Evolutionary conservation across 64 coral and sea anemone genomes (phyloP), one percentile per base, ranked within the genome.

Genomic region (Acropora tenuis): DNA sequence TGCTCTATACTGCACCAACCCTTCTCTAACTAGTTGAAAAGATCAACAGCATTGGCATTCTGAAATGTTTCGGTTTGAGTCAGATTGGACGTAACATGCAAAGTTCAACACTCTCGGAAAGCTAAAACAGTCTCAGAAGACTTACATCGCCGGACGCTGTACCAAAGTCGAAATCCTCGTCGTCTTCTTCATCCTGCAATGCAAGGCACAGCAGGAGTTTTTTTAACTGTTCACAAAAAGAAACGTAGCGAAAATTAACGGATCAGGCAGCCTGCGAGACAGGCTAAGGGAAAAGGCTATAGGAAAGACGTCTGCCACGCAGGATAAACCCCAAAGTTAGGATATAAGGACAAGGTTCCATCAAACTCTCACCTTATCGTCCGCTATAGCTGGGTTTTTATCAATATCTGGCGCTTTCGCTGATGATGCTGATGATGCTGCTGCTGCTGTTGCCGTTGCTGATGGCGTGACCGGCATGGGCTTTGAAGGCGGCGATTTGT

Each of bases 201-300:
- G 85, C 85, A 92, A 92, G 78, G 91, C 59, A 87, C 91, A 92
- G 58, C 91, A 92, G 91, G 82, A 92, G 55, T 92, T 92, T 92
- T 92, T 92, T 85, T 46, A 78, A 86, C 60, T 90, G 74, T 53
- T 81, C 69, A 80, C 15, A 44, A 90, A 82, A 53, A 90, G 45
- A 90, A 81, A 90, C 43, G 78, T 18, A 90, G 42, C 13, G 75
- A 43, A 61, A 18, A 68, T 44, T 69, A 79, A 73, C 88, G 17
- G 78, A 72, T 69, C 20, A 41, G 17, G 30, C 30, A 30, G 30
- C 30, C 30, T 30, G 30, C 30, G 30, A 30, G 30, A 30, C 30
- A 30, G 30, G 30, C 30, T 30, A 30, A 30, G 30, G 30, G 30
- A 30, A 30, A 30, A 30, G 30, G 30, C 30, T 30, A 30, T 30